Conservation (phyloP, 1,140 invertebrate genomes). For the Hycleus cichorii region DNA sequence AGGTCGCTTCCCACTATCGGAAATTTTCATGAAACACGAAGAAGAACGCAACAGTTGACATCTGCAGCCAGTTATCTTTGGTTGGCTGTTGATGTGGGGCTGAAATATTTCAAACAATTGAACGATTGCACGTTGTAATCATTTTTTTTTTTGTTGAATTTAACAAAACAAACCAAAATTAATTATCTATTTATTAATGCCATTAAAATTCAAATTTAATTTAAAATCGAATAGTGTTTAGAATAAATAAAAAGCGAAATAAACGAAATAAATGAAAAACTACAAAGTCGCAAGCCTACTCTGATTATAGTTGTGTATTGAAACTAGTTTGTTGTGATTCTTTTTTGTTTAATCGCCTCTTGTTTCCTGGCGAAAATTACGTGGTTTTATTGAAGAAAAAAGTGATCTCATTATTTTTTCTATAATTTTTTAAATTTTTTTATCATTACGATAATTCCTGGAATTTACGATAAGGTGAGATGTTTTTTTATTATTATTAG, state of each 20-base stretch:
- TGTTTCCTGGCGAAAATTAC: background rate
- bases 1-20: background rate
- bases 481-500: too few species aligned
- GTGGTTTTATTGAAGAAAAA: background rate
- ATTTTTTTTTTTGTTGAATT: background rate
- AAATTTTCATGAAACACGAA: background rate
- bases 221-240: too few species aligned
- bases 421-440: background rate
- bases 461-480: too few species aligned
- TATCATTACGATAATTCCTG: background rate
- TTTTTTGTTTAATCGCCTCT: background rate
- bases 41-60: constrained; percentile 2
- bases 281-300: background rate
- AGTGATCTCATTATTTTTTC: background rate
- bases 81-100: background rate
- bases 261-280: too few species aligned
- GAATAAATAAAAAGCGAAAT: too few species aligned
- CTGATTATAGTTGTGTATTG: background rate
- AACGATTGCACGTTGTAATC: background rate
- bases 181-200: too few species aligned
- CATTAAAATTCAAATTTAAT: too few species aligned
- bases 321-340: background rate
- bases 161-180: background rate
- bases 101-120: background rate
- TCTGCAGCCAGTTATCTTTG: background rate